Base-by-base conservation (phyloP, 2,888 invertebrate genomes). In the Drosophila rellima region DNA sequence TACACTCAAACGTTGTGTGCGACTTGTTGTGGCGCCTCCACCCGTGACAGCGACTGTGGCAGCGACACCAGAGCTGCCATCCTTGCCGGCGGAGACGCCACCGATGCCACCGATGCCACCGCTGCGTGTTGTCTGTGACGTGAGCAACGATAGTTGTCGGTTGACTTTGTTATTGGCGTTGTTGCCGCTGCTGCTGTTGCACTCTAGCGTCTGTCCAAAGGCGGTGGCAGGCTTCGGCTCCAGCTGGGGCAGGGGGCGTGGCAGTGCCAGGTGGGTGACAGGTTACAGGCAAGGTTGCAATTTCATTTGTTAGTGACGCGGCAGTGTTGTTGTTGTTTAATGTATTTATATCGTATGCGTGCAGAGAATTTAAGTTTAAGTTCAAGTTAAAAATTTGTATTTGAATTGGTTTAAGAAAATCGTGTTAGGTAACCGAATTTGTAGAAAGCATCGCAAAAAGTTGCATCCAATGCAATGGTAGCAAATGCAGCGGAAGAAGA, bases 1-100 rank as follows among this genome's bases (percentile, higher is more conserved):
- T 95, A 96, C 96, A 94, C 95, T 95, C 93, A 95, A 95, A 95
- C 95, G 96, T 90, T 95, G 95, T 91, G 95, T 95, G 92, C 92
- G 87, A 61, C 73, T 86, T 63, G 80, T 62, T 63, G 74, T 71
- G 52, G 71, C 70, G 61, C 82, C 85, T 44, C 62, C 67, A 50
- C 37, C 64, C 52, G 60, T 66, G 52, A 44, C 54, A 23, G 39
- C 47, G 40, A 45, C 45, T 26, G 56, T 35, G 44, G 44, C 55
- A 33, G 47, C 57, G 20, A 96, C 95, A 90, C 94, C 94, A 90
- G 78, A 60, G 72, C 57, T 65, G 72, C 57, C 63, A 45, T 94
- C 94, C 89, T 93, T 94, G 15, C 94, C 94, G 86, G 93, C 94
- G 26, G 26, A 26, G 26, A 26, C 26, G 26, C 26, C 26, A 26